Evolutionary conservation across 2,113 vertebrate species (phyloP).

Genomic region (Peromyscus maniculatus): DNA sequence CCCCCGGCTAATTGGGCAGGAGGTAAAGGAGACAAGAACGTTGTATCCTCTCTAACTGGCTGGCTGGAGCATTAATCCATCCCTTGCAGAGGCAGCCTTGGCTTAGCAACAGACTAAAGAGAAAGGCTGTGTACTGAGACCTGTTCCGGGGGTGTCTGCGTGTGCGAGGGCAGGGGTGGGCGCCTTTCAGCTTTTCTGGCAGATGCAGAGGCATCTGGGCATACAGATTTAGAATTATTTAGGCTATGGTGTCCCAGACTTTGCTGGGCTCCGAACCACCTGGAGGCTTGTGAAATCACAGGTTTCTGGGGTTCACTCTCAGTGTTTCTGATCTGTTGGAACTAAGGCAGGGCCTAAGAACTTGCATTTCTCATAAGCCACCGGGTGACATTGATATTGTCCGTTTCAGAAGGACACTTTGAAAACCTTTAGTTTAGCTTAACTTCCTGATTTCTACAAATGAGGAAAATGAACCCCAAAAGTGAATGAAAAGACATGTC

Average conservation of each 20-base stretch:
- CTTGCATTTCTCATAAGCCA: background rate
- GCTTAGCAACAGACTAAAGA: constrained; percentile 26
- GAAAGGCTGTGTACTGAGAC: background rate
- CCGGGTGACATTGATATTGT: background rate
- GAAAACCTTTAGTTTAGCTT: background rate
- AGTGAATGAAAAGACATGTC: background rate
- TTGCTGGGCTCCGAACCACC: background rate
- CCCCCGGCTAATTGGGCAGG: constrained; percentile 79
- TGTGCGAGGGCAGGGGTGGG: background rate
- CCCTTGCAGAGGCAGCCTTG: constrained; percentile 56
- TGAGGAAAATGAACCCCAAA: background rate
- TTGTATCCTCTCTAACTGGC: constrained; percentile 70
- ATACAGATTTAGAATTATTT: constrained; percentile 30
- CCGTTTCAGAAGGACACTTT: background rate
- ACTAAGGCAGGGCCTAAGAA: background rate
- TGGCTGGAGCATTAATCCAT: constrained; percentile 34
- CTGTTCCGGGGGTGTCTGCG: background rate
- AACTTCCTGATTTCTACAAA: background rate
- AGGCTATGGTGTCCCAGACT: background rate
- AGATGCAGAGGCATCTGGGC: background rate
- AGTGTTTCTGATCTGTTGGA: background rate
- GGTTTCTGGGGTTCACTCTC: background rate
- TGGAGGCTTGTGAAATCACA: background rate
- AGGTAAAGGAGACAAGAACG: constrained; percentile 72
- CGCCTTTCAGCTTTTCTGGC: background rate